Conservation (phyloP, 2,113 vertebrate genomes). For the Tauraco erythrolophus region DNA sequence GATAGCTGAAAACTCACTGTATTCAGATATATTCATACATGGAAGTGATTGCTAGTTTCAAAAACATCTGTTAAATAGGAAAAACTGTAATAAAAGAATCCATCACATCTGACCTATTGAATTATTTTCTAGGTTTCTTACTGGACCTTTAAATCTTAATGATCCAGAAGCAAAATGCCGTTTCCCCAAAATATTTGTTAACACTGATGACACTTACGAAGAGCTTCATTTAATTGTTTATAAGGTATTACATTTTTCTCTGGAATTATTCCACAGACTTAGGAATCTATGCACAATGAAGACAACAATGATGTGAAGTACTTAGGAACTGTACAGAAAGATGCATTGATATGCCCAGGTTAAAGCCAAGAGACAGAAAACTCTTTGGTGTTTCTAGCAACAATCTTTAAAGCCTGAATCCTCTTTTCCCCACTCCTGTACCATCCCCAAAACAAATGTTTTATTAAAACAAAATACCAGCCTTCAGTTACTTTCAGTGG, state of each 20-base stretch:
- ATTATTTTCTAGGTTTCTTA: constrained; percentile 89
- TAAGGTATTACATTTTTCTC: constrained; percentile 83
- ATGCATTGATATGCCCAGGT: background rate
- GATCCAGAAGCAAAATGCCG: constrained; percentile 95
- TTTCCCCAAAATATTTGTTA: constrained; percentile 97
- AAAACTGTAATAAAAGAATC: background rate
- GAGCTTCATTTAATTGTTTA: constrained; percentile 98
- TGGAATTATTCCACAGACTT: background rate
- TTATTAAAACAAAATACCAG: background rate
- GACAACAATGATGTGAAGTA: background rate
- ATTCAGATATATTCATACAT: background rate
- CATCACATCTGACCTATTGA: constrained; percentile 15
- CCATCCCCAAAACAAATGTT: background rate
- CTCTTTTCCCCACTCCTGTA: background rate
- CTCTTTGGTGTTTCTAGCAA: background rate
- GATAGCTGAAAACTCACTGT: background rate
- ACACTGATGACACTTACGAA: constrained; percentile 87
- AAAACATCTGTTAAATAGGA: background rate
- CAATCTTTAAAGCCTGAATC: background rate
- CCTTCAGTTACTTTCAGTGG: background rate
- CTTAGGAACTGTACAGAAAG: background rate
- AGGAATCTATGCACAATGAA: background rate
- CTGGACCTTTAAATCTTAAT: constrained; percentile 93
- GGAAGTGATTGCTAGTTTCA: background rate
- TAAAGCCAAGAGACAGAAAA: background rate